These are phyloP conservation scores for Acanthaster planci DNA, from an alignment of 35 echinoderm and acorn worm genomes.

Conservation along the genomic window DNA sequence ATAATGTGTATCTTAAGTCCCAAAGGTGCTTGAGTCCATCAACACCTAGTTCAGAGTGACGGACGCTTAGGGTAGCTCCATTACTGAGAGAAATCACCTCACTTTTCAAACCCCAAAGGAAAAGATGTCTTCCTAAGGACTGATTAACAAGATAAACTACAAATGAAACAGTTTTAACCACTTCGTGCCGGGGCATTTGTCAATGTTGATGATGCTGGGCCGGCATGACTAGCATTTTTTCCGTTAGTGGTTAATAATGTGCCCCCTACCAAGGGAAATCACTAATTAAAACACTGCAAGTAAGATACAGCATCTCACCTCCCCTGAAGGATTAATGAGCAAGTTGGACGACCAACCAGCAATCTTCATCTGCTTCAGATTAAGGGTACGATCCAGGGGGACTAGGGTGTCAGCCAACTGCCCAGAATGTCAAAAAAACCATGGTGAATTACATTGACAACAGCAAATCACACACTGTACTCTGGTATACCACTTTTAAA, in stretches of 20 bases:
- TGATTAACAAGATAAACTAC: too few species aligned
- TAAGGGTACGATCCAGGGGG: slow-evolving; percentile 57
- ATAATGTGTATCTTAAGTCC: too few species aligned
- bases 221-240: too few species aligned
- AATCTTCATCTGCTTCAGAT: slow-evolving; percentile 83
- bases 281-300: slow-evolving; percentile 1
- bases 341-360: slow-evolving; percentile 93
- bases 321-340: slow-evolving; percentile 78
- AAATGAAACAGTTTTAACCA: too few species aligned
- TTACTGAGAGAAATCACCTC: too few species aligned
- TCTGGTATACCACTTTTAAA: neutral
- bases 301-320: slow-evolving; percentile 44
- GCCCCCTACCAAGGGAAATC: neutral
- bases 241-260: neutral
- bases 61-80: too few species aligned
- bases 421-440: neutral
- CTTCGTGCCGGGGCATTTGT: too few species aligned
- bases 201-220: too few species aligned
- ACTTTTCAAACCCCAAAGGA: too few species aligned
- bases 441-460: neutral
- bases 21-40: too few species aligned
- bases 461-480: neutral
- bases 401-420: slow-evolving; percentile 80
- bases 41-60: too few species aligned
- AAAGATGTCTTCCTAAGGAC: too few species aligned